A percentile compares a stretch with the other conserved stretches of the same genome.
Evolutionary conservation across 2,888 invertebrate genomes (phyloP).

Genomic region (Aelia acuminata): DNA sequence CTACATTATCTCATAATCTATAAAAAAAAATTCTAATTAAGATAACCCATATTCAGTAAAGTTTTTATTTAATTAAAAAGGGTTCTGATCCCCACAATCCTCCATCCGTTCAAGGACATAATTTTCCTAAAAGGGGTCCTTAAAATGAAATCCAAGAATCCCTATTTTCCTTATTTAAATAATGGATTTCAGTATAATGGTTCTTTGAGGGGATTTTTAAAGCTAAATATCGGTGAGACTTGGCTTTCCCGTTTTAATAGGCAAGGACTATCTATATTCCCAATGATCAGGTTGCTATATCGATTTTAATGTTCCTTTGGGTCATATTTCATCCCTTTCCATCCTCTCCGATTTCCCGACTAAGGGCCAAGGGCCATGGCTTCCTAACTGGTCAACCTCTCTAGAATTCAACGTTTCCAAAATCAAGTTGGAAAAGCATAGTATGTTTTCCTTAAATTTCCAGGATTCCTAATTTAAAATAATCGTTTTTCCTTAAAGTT

Average conservation of each 20-base stretch:
- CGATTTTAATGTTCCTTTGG: slow-evolving; percentile 12
- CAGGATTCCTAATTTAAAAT: too few species aligned
- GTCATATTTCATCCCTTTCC: slow-evolving; percentile 3
- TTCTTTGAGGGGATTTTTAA: not conserved
- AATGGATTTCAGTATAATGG: not conserved
- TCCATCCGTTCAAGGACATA: not conserved
- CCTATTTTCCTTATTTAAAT: not conserved
- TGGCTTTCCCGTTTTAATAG: not conserved
- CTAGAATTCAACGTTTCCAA: not conserved
- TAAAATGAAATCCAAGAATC: not conserved
- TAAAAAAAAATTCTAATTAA: too few species aligned
- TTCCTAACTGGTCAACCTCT: not conserved
- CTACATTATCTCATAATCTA: too few species aligned
- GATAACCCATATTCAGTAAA: too few species aligned
- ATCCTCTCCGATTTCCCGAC: not conserved
- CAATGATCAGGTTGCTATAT: slow-evolving; percentile 38
- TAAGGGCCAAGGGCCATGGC: not conserved
- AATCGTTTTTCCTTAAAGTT: too few species aligned
- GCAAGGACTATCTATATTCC: slow-evolving; percentile 54
- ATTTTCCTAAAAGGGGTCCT: not conserved
- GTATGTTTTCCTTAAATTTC: too few species aligned
- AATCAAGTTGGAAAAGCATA: not conserved
- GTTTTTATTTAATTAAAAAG: not conserved
- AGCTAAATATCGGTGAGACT: not conserved
- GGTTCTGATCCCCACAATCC: not conserved